A percentile compares a stretch with the other conserved stretches of the same genome.
Conservation (phyloP, 2,113 vertebrate genomes). For the Tamias sibiricus region DNA sequence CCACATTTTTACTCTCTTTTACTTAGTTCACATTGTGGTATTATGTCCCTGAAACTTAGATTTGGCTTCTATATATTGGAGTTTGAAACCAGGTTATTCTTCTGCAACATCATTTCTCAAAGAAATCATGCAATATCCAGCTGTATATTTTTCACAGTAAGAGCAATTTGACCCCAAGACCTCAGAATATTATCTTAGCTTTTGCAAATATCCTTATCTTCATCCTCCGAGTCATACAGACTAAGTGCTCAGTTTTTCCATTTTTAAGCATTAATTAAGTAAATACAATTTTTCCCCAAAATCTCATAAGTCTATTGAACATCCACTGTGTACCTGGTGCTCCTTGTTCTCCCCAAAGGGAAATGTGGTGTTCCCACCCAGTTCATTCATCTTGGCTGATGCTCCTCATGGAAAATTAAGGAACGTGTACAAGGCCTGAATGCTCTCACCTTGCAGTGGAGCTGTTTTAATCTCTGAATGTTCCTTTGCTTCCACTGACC, state of each 20-base stretch:
- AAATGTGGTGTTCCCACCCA: neutral
- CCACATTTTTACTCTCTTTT: neutral
- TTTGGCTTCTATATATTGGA: neutral
- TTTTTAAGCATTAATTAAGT: neutral
- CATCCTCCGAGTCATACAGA: neutral
- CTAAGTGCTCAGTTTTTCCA: neutral
- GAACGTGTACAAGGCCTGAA: neutral
- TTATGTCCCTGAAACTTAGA: neutral
- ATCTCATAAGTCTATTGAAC: neutral
- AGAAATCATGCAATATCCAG: neutral
- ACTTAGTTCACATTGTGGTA: neutral
- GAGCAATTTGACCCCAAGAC: neutral
- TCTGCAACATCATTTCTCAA: neutral
- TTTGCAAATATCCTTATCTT: neutral
- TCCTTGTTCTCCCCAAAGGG: neutral
- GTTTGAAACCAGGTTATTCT: neutral
- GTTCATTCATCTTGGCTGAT: neutral
- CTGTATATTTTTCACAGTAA: neutral
- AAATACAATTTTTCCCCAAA: neutral
- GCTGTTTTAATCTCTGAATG: neutral
- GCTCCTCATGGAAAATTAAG: neutral
- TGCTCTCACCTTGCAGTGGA: constrained; percentile 1
- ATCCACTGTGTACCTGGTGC: fast-evolving
- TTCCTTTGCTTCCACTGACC: constrained; percentile 9
- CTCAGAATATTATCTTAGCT: neutral